These are phyloP conservation scores for Leptothorax acervorum DNA, from an alignment of 2,888 invertebrate genomes.

Conservation along the genomic window DNA sequence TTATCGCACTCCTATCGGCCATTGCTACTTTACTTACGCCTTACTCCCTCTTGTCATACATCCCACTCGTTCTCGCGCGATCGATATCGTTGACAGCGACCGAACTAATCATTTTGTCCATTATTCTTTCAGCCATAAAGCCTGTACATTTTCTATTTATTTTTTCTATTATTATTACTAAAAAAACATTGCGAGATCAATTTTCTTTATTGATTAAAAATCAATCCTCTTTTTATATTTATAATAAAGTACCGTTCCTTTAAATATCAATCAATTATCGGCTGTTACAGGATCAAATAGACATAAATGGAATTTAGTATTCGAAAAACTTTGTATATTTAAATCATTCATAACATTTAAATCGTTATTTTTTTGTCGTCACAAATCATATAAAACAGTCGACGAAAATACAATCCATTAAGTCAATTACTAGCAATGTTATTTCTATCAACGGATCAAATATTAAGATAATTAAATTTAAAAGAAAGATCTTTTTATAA, in stretches of 20 bases:
- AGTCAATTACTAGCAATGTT: not conserved
- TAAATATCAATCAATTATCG: not conserved
- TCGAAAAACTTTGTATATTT: not conserved
- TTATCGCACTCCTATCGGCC: constrained; percentile 62
- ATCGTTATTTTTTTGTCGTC: not conserved
- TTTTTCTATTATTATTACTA: not conserved
- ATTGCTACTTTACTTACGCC: constrained; percentile 4
- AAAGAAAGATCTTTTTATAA: not conserved
- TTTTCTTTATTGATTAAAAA: not conserved
- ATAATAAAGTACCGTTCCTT: not conserved
- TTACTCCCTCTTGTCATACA: constrained; percentile 13
- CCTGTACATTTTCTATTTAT: not conserved
- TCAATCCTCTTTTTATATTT: not conserved
- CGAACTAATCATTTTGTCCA: not conserved
- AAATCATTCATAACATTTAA: constrained; percentile 15
- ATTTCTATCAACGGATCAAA: not conserved
- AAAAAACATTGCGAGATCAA: not conserved
- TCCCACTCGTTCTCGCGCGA: constrained; percentile 4
- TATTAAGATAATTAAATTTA: not conserved
- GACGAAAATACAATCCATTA: not conserved
- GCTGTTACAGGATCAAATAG: not conserved
- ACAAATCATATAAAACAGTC: not conserved
- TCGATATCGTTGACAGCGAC: constrained; percentile 24
- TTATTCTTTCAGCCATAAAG: not conserved
- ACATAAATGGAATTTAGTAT: not conserved